Evolutionary conservation across 2,797 vertebrate genomes (phyloP).

Genomic region (Poeciliopsis turneri): DNA sequence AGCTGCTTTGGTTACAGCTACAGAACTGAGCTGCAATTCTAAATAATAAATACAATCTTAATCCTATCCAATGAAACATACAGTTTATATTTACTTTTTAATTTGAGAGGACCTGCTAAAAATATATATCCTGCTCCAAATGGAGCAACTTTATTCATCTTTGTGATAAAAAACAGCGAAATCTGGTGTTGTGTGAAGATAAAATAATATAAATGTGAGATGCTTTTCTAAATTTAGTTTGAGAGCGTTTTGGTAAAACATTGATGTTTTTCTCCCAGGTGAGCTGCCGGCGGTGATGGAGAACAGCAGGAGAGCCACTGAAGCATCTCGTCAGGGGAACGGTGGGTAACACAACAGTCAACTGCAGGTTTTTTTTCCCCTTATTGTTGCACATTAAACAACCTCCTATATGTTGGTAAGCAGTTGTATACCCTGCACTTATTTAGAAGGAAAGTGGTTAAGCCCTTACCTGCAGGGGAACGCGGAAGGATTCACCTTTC

Average conservation of each 20-base stretch:
- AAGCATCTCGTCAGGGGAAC: neutral
- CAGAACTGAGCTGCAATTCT: neutral
- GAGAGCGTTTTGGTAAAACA: neutral
- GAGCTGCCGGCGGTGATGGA: slow-evolving; percentile 20
- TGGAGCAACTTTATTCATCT: neutral
- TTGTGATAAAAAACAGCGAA: neutral
- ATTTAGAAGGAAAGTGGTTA: neutral
- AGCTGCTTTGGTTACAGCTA: neutral
- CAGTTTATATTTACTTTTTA: no score
- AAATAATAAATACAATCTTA: neutral
- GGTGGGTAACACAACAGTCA: slow-evolving; percentile 21
- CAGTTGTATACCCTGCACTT: neutral
- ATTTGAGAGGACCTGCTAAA: no score
- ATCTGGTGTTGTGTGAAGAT: neutral
- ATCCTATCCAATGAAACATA: no score
- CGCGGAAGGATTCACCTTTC: neutral
- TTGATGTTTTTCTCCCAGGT: slow-evolving; percentile 18
- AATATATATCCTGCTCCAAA: no score
- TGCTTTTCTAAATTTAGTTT: neutral
- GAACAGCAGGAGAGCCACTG: neutral
- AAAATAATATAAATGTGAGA: neutral
- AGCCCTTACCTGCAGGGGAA: neutral
- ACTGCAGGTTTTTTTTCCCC: neutral
- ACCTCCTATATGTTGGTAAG: neutral
- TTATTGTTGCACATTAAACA: neutral